These are phyloP conservation scores for Rhizomys pruinosus DNA, from an alignment of 2,113 vertebrate species.

Conservation along the genomic window DNA sequence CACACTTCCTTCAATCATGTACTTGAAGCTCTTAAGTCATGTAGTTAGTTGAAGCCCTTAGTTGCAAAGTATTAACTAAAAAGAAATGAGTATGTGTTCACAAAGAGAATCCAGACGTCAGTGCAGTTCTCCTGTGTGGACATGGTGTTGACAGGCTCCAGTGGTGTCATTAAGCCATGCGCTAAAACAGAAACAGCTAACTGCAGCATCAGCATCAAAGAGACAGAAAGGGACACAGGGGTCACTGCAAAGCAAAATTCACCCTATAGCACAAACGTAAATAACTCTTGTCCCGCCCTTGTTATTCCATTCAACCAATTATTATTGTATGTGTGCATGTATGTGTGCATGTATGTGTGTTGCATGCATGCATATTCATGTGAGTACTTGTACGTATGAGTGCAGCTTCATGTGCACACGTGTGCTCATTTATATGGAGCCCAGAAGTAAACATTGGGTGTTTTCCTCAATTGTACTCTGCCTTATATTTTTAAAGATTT, in stretches of 20 bases:
- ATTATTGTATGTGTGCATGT: no score
- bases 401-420: no score
- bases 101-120: neutral
- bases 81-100: neutral
- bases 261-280: neutral
- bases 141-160: neutral
- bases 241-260: neutral
- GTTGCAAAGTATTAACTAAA: neutral
- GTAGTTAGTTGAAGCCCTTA: neutral
- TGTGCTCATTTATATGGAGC: no score
- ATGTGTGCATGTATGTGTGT: no score
- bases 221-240: no score
- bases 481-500: neutral
- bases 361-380: no score
- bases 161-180: neutral
- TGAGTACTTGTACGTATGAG: no score
- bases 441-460: no score
- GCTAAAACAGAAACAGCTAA: neutral
- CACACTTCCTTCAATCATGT: neutral
- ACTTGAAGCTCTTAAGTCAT: no score
- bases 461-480: neutral
- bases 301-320: neutral
- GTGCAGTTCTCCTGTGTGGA: neutral
- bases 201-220: rapidly evolving
- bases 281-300: neutral